Conservation (phyloP, 2,113 vertebrate genomes). For the Oostethus manadensis region DNA sequence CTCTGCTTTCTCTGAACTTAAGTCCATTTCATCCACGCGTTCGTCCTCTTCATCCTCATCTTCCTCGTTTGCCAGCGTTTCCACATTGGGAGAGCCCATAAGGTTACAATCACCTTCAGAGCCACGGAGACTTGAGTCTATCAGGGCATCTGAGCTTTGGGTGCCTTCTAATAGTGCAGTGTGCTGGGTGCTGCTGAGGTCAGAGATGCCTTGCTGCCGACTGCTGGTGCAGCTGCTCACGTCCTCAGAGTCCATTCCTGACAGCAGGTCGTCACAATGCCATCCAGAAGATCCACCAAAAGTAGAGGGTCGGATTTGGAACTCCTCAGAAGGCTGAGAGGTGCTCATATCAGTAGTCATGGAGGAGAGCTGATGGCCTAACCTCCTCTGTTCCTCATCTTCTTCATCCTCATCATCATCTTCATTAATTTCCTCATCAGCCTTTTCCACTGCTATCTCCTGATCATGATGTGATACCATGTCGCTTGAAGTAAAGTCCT, state of each 20-base stretch:
- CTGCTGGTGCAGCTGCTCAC: constrained; percentile 64
- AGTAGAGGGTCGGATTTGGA: constrained; percentile 44
- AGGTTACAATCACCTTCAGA: constrained; percentile 65
- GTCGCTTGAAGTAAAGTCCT: constrained; percentile 28
- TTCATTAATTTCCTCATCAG: constrained; percentile 75
- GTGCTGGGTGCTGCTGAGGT: constrained; percentile 63
- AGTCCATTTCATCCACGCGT: constrained; percentile 66
- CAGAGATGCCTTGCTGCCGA: constrained; percentile 54
- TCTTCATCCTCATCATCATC: constrained; percentile 62
- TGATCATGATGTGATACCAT: constrained; percentile 54
- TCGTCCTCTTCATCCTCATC: constrained; percentile 62
- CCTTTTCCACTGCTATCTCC: constrained; percentile 72
- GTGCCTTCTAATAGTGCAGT: constrained; percentile 60
- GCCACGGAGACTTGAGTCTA: constrained; percentile 61
- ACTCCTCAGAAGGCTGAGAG: constrained; percentile 60
- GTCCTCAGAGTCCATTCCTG: constrained; percentile 64
- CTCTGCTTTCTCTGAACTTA: constrained; percentile 63
- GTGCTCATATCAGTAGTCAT: constrained; percentile 49
- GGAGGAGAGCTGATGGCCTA: constrained; percentile 53
- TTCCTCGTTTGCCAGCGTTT: constrained; percentile 69
- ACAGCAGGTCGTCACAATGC: constrained; percentile 56
- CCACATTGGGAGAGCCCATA: constrained; percentile 70
- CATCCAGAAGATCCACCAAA: constrained; percentile 47
- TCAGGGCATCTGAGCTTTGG: constrained; percentile 62
- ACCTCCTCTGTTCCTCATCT: constrained; percentile 61